Evolutionary conservation across 1,140 invertebrate species (phyloP), one percentile per base, ranked within the genome.

Genomic region (Ceratina australensis): DNA sequence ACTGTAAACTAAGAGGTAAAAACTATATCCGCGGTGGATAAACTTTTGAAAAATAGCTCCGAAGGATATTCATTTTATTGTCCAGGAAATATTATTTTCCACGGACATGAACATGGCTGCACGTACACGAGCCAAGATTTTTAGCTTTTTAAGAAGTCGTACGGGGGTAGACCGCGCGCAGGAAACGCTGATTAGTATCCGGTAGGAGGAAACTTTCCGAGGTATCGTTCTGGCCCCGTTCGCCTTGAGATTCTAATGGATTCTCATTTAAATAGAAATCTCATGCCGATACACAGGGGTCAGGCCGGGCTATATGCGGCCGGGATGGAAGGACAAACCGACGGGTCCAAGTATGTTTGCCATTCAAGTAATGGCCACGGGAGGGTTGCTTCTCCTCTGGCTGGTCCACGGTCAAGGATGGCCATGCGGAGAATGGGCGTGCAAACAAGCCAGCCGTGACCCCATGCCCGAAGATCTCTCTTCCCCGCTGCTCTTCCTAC

Each of bases 181-280:
- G 83, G 81, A 85, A 85, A 85, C 60, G 83, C 84, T 86, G 83
- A 86, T 84, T 80, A 83, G 83, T 82, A 80, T 86, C 84, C 84
- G 84, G 78, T 83, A 64, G 75, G 61, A 69, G 71, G 50, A 85
- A 83, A 85, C 64, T 85, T 86, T 78, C 28, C 78, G 26, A 81
- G 33, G 56, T 71, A 66, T 59, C 72, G 65, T 72, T 54, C 71
- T 63, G 65, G 33, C 80, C 13, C 72, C 42, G 69, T 72, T 64
- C 72, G 75, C 59, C 78, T 85, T 73, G 68, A 86, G 83, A 85
- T 85, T 86, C 81, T 92, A 92, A 92, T 92, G 91, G 90, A 87
- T 83, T 86, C 90, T 92, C 90, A 92, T 92, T 92, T 92, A 92
- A 92, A 92, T 92, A 92, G 90, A 92, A 92, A 92, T 92, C 91